Conservation (phyloP, 1,140 invertebrate genomes). For the Brachionus sp. region DNA sequence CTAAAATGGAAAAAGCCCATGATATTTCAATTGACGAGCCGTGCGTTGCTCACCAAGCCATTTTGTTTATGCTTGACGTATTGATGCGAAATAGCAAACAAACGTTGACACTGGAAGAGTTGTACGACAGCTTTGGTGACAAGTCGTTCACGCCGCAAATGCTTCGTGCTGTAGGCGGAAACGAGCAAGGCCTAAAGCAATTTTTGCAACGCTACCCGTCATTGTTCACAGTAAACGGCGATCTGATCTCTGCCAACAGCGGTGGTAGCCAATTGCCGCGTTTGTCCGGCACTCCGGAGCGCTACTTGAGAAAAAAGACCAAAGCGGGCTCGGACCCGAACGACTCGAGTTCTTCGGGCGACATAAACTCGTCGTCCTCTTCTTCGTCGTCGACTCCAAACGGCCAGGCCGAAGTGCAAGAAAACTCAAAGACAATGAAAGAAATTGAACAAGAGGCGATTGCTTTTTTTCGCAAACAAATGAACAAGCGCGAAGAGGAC, state of each 20-base stretch:
- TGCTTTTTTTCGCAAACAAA: constrained; percentile 58
- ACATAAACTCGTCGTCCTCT: constrained; percentile 35
- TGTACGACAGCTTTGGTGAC: constrained; percentile 60
- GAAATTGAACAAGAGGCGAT: constrained; percentile 58
- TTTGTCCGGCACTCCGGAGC: constrained; percentile 23
- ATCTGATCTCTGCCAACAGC: constrained; percentile 50
- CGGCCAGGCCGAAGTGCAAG: not conserved
- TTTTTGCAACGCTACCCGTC: constrained; percentile 61
- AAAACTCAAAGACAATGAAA: constrained; percentile 46
- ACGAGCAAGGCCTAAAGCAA: constrained; percentile 58
- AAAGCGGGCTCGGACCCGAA: constrained; percentile 3
- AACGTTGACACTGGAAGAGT: constrained; percentile 55
- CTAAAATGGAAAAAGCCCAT: constrained; percentile 46
- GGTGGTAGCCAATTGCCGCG: constrained; percentile 45
- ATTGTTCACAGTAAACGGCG: constrained; percentile 59
- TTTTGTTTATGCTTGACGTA: constrained; percentile 61
- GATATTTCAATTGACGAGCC: constrained; percentile 46
- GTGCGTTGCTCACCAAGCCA: constrained; percentile 56
- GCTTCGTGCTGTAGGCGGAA: constrained; percentile 58
- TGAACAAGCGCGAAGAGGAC: constrained; percentile 57
- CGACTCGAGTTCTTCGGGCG: not conserved
- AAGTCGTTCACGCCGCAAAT: constrained; percentile 60
- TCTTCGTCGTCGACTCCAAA: not conserved
- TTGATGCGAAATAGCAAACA: constrained; percentile 57
- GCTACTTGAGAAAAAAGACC: constrained; percentile 32